Evolutionary conservation across 2,113 vertebrate species (phyloP).

Genomic region (Sinocyclocheilus rhinocerous): DNA sequence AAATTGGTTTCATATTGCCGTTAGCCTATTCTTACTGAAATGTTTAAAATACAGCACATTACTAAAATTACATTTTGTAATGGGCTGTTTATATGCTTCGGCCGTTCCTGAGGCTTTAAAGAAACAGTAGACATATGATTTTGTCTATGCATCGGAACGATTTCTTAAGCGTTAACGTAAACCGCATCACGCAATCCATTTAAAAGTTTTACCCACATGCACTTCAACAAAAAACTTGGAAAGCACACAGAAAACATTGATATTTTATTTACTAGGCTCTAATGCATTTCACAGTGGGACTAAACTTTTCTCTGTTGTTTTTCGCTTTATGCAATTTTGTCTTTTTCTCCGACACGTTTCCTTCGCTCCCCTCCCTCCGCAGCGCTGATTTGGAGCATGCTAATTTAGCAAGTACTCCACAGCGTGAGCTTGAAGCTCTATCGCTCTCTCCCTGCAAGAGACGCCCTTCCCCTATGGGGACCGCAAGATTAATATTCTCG

Average conservation of each 20-base stretch:
- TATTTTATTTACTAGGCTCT: conserved; percentile 43
- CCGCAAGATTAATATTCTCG: conserved; percentile 92
- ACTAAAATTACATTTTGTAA: conserved; percentile 6
- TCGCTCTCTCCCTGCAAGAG: conserved; percentile 76
- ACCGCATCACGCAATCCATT: background rate
- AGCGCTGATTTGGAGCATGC: conserved; percentile 76
- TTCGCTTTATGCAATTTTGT: conserved; percentile 30
- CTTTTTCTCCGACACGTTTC: conserved; percentile 30
- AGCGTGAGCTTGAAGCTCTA: conserved; percentile 73
- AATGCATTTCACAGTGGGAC: conserved; percentile 49
- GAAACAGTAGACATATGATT: background rate
- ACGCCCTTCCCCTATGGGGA: conserved; percentile 84
- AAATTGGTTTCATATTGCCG: conserved; percentile 4
- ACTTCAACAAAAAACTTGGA: conserved; percentile 5
- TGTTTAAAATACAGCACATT: conserved; percentile 5
- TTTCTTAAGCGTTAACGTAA: background rate
- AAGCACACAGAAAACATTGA: conserved; percentile 28
- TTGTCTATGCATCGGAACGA: background rate
- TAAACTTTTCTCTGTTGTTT: conserved; percentile 48
- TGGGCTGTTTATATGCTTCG: background rate
- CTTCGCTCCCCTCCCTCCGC: conserved; percentile 55
- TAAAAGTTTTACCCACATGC: background rate
- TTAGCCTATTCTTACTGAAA: conserved; percentile 7
- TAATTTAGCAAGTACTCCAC: conserved; percentile 76
- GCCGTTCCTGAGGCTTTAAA: conserved; percentile 8